These are phyloP conservation scores for Drosophila mimica DNA, from an alignment of 2,888 invertebrate species.

Conservation along the genomic window DNA sequence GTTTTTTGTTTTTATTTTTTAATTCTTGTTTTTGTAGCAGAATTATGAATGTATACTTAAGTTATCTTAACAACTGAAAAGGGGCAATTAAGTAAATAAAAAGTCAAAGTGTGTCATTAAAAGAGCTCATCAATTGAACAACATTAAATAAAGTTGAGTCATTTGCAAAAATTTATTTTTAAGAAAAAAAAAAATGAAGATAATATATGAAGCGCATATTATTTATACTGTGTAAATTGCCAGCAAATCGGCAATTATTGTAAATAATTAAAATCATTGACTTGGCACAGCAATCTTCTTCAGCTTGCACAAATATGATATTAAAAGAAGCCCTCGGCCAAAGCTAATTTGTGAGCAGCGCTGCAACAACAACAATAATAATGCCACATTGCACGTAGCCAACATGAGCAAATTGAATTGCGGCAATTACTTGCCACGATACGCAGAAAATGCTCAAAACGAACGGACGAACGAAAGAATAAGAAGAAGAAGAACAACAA, in stretches of 20 bases:
- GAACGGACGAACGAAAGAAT: neutral
- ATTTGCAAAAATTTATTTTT: neutral
- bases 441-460: slow-evolving; percentile 68
- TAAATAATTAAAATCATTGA: slow-evolving; percentile 31
- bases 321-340: slow-evolving; percentile 36
- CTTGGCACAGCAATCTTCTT: slow-evolving; percentile 10
- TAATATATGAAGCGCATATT: slow-evolving; percentile 2
- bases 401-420: slow-evolving; percentile 78
- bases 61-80: neutral
- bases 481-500: slow-evolving; percentile 3
- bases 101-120: slow-evolving; percentile 1
- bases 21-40: neutral
- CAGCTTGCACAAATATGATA: slow-evolving; percentile 14
- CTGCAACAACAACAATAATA: slow-evolving; percentile 54
- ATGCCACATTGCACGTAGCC: slow-evolving; percentile 71
- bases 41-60: neutral
- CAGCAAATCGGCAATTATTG: slow-evolving; percentile 14
- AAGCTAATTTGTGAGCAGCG: slow-evolving; percentile 45
- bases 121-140: neutral
- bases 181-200: neutral
- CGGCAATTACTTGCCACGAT: slow-evolving; percentile 79
- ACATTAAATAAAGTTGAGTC: neutral
- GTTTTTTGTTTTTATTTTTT: neutral
- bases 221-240: neutral
- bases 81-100: neutral